Evolutionary conservation across 2,113 vertebrate genomes (phyloP).

Genomic region (Echinops telfairi): DNA sequence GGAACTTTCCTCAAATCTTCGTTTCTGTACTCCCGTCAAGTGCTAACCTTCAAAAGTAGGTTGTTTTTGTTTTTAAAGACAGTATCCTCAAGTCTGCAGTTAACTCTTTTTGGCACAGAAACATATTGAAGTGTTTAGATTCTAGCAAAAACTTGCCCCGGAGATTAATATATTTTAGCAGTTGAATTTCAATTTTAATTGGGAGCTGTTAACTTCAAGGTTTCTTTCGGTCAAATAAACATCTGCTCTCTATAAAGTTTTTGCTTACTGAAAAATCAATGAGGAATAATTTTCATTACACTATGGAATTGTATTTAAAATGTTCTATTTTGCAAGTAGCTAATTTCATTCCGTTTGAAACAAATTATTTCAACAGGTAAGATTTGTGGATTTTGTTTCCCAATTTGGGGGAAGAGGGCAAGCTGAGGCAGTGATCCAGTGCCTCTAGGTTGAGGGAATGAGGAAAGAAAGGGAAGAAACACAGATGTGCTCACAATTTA

Average conservation of each 20-base stretch:
- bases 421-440: too few relatives aligned
- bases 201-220: not conserved
- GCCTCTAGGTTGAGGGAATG: too few relatives aligned
- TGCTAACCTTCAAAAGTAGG: not conserved
- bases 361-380: conserved; percentile 13
- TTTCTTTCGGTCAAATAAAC: conserved; percentile 52
- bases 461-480: not conserved
- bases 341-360: not conserved
- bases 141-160: not conserved
- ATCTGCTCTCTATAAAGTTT: conserved; percentile 47
- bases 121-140: not conserved
- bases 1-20: not conserved
- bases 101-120: not conserved
- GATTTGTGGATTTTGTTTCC: not conserved
- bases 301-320: conserved; percentile 17
- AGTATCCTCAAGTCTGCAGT: not conserved
- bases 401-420: not conserved
- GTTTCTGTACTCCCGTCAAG: not conserved
- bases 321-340: not conserved
- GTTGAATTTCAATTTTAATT: conserved; percentile 30
- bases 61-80: not conserved
- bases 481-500: not conserved
- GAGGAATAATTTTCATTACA: conserved; percentile 34
- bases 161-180: not conserved
- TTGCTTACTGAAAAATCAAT: conserved; percentile 9